Evolutionary conservation across 2,888 invertebrate species (phyloP).

Genomic region (Phortica okadai): DNA sequence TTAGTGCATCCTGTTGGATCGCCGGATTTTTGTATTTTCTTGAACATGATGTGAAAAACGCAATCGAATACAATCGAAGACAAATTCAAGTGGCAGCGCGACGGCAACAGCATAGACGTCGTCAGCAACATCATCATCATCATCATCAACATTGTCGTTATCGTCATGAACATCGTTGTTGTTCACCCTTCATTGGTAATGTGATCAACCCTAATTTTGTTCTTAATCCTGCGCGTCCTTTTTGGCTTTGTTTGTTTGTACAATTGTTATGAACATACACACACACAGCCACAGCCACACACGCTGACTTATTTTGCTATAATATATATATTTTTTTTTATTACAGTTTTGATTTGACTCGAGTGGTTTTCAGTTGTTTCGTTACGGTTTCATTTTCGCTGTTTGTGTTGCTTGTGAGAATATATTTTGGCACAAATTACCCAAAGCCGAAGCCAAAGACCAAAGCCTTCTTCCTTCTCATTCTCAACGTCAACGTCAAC

Average conservation of each 20-base stretch:
- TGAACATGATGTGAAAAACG: not conserved
- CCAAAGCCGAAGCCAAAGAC: not conserved
- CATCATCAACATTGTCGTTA: not conserved
- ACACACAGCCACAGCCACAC: not conserved
- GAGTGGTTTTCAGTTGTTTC: conserved; percentile 31
- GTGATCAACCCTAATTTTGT: conserved; percentile 20
- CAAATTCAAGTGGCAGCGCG: not conserved
- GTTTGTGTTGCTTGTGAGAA: conserved; percentile 37
- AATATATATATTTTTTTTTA: conserved; percentile 27
- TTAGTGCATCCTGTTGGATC: too few species aligned
- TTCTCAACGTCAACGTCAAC: not conserved
- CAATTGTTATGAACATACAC: not conserved
- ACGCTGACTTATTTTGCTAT: conserved; percentile 34
- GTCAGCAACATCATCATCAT: too few species aligned
- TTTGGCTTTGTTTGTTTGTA: conserved; percentile 16
- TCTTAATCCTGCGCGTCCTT: conserved; percentile 5
- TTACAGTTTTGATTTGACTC: conserved; percentile 45
- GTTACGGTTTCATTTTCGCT: not conserved
- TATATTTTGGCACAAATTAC: conserved; percentile 30
- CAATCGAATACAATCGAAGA: conserved; percentile 4
- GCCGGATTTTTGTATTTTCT: not conserved
- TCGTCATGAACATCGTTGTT: not conserved
- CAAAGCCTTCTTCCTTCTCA: not conserved
- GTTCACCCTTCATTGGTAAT: conserved; percentile 18
- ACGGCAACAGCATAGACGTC: not conserved